Evolutionary conservation across 2,113 vertebrate species (phyloP).

Genomic region (Passer montanus): DNA sequence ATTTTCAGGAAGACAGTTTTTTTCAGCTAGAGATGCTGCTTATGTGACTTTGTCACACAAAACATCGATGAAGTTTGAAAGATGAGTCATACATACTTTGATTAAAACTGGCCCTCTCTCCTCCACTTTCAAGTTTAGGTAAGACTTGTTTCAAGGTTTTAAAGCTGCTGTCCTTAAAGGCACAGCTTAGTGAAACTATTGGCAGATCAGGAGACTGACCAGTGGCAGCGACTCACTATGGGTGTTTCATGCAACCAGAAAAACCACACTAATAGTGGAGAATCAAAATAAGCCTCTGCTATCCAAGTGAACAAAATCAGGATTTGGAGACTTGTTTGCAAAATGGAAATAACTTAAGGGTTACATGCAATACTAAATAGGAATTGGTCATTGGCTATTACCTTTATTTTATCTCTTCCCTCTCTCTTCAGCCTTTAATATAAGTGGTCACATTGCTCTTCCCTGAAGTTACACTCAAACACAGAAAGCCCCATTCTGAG

Average conservation of each 20-base stretch:
- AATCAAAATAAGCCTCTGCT: neutral
- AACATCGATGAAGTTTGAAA: neutral
- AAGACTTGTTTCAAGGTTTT: neutral
- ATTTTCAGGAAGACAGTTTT: neutral
- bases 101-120: neutral
- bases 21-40: neutral
- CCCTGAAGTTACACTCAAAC: neutral
- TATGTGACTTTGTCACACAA: neutral
- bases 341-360: neutral
- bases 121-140: constrained; percentile 3
- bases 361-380: neutral
- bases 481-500: neutral
- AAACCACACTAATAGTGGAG: neutral
- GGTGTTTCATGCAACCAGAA: neutral
- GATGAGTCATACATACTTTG: neutral
- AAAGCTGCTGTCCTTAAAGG: neutral
- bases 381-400: neutral
- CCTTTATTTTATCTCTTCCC: neutral
- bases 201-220: neutral
- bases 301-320: neutral
- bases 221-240: neutral
- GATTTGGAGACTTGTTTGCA: neutral
- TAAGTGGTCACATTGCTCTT: neutral
- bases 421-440: neutral
- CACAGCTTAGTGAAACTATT: neutral